These are phyloP conservation scores for Philaethria dido DNA, from an alignment of 2,888 invertebrate species.

Conservation along the genomic window DNA sequence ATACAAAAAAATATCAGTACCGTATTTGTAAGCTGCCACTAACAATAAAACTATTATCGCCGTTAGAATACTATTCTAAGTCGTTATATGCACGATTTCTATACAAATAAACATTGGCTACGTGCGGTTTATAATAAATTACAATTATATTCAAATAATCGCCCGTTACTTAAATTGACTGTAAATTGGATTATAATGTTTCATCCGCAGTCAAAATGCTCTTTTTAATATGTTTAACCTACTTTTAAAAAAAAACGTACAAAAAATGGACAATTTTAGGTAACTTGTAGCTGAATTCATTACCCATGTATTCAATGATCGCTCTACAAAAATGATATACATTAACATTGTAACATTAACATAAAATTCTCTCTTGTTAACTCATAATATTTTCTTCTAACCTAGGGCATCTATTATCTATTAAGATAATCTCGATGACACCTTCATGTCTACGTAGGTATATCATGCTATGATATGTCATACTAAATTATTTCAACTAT, in stretches of 20 bases:
- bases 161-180: constrained; percentile 40
- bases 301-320: constrained; percentile 1
- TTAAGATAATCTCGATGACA: constrained; percentile 70
- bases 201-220: constrained; percentile 12
- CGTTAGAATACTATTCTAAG: constrained; percentile 50
- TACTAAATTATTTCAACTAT: background rate
- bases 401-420: constrained; percentile 47
- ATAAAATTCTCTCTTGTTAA: too few relatives aligned
- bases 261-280: background rate
- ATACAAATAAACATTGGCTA: constrained; percentile 46
- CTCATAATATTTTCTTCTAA: too few relatives aligned
- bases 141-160: constrained; percentile 35
- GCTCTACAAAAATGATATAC: background rate
- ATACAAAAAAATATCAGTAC: background rate
- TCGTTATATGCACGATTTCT: constrained; percentile 46
- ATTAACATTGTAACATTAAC: too few relatives aligned
- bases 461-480: background rate
- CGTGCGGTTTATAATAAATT: constrained; percentile 33
- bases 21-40: background rate
- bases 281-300: background rate
- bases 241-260: constrained; percentile 23
- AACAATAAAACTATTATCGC: constrained; percentile 26
- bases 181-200: constrained; percentile 37
- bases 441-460: constrained; percentile 61
- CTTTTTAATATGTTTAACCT: constrained; percentile 28